Conservation (phyloP, 2,113 vertebrate genomes). For the Oncorhynchus nerka region DNA sequence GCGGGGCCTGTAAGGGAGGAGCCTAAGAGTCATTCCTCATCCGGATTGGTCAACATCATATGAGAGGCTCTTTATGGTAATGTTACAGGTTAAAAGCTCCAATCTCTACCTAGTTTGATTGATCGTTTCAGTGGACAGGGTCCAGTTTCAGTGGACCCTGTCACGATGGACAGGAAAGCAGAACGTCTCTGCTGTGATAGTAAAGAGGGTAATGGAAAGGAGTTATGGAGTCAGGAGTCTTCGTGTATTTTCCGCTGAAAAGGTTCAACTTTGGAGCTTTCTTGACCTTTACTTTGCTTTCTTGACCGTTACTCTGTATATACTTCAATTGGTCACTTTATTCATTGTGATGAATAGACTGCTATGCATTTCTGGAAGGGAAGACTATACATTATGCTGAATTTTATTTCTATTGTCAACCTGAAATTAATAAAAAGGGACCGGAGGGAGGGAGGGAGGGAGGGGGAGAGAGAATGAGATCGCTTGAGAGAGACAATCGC, state of each 20-base stretch:
- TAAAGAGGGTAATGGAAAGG: neutral
- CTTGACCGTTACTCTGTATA: neutral
- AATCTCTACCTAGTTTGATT: neutral
- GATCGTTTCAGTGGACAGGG: neutral
- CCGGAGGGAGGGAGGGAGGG: neutral
- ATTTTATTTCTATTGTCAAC: neutral
- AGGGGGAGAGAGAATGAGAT: neutral
- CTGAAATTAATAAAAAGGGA: neutral
- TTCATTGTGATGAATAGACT: neutral
- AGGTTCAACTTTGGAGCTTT: neutral
- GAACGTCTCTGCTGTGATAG: neutral
- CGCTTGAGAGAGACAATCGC: neutral
- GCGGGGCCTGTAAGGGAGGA: neutral
- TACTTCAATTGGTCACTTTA: neutral
- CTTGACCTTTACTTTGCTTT: neutral
- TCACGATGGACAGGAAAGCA: neutral
- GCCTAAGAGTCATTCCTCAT: too few species aligned
- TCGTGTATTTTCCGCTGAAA: neutral
- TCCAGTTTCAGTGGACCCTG: neutral
- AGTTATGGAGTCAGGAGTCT: neutral
- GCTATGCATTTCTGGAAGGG: neutral
- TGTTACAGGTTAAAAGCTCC: neutral
- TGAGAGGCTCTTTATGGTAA: neutral
- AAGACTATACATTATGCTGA: neutral
- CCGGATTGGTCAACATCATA: conserved; percentile 28